Evolutionary conservation across 2,797 vertebrate species (phyloP).

Genomic region (Hypotaenidia philippensis): DNA sequence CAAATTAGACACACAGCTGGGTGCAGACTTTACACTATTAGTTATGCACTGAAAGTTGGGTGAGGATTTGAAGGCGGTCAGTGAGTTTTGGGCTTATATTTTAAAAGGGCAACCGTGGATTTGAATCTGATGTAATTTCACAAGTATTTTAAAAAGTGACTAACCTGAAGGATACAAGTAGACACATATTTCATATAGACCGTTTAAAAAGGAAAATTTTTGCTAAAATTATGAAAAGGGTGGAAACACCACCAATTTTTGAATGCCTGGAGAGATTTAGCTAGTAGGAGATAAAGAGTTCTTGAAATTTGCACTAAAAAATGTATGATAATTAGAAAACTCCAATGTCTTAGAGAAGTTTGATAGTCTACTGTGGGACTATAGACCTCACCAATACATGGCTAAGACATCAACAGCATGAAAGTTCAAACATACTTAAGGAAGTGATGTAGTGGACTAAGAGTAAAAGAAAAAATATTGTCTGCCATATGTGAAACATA

Average conservation of each 20-base stretch:
- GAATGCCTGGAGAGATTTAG: slow-evolving; percentile 28
- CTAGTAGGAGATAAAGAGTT: slow-evolving; percentile 66
- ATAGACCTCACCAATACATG: neutral
- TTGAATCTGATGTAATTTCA: neutral
- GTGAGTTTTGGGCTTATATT: neutral
- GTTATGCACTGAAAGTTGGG: neutral
- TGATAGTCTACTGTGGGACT: neutral
- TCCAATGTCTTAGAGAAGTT: slow-evolving; percentile 36
- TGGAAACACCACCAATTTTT: slow-evolving; percentile 39
- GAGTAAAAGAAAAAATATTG: neutral
- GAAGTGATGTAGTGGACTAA: neutral
- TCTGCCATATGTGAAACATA: neutral
- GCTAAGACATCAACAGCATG: neutral
- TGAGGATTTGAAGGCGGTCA: neutral
- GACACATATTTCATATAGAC: neutral
- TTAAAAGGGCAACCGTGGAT: neutral
- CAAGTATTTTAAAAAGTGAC: neutral
- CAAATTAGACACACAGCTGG: slow-evolving; percentile 8
- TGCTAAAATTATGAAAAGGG: slow-evolving; percentile 1
- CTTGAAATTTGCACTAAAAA: slow-evolving; percentile 42
- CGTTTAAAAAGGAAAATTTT: neutral
- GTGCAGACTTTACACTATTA: neutral
- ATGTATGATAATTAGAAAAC: slow-evolving; percentile 55
- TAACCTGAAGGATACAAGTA: neutral
- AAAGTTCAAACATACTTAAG: neutral